Evolutionary conservation across 2,113 vertebrate genomes (phyloP).

Genomic region (Menura novaehollandiae): DNA sequence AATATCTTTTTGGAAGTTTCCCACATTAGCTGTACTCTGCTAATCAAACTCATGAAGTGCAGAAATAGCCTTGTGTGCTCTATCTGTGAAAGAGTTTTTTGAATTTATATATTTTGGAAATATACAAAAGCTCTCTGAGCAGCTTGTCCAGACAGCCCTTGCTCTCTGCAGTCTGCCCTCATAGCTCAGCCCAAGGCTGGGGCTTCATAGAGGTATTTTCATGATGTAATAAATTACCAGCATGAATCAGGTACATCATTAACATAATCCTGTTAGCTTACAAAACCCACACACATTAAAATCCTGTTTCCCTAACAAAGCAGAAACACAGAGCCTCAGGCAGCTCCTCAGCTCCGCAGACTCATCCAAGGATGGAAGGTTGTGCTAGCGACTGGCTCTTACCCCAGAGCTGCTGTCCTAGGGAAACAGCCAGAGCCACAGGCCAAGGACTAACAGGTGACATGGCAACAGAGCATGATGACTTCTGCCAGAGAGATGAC

Average conservation of each 20-base stretch:
- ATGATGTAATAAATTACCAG: not conserved
- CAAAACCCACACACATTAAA: not conserved
- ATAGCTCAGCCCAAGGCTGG: not conserved
- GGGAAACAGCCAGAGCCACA: not conserved
- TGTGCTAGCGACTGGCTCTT: not conserved
- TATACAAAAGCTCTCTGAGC: not conserved
- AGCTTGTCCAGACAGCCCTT: not conserved
- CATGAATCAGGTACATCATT: not conserved
- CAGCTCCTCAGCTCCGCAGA: not conserved
- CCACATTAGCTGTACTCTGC: not conserved
- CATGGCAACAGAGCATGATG: accelerated
- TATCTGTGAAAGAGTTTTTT: not conserved
- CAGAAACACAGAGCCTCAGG: not conserved
- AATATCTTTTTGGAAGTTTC: slow-evolving; percentile 42
- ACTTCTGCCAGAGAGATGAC: not conserved
- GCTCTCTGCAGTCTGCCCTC: not conserved
- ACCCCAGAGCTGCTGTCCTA: not conserved
- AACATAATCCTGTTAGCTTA: not conserved
- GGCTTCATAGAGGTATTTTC: not conserved
- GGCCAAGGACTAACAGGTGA: not conserved
- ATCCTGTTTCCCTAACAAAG: not conserved
- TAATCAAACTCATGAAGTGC: not conserved
- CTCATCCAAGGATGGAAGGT: not conserved
- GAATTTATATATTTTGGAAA: not conserved
- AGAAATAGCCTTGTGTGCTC: slow-evolving; percentile 7